phyloP scores from a whole-genome alignment of 2,797 vertebrate genomes.

The Leptatherina wallacei region DNA sequence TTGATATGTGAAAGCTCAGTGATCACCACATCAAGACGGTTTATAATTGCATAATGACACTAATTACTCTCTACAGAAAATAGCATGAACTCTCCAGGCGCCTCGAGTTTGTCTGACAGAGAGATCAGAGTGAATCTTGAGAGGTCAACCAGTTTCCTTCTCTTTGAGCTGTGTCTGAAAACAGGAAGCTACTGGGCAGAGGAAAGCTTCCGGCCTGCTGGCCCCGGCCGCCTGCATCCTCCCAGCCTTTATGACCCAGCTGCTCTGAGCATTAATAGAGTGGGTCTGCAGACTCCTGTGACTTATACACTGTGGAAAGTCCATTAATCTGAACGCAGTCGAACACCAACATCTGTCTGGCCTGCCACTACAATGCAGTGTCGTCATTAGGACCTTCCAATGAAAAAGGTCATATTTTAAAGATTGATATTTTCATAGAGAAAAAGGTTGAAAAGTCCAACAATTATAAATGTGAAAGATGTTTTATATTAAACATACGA shows the following conservation, averaged over 20 bases:
- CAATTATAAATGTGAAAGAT: background rate
- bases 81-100: background rate
- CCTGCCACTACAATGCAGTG: background rate
- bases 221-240: constrained; percentile 49
- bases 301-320: constrained; percentile 56
- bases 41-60: background rate
- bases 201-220: constrained; percentile 68
- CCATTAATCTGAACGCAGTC: constrained; percentile 40
- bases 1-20: background rate
- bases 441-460: background rate
- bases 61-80: background rate
- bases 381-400: background rate
- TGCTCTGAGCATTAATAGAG: constrained; percentile 54
- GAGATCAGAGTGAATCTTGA: constrained; percentile 12
- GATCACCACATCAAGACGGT: background rate
- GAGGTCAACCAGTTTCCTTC: constrained; percentile 53
- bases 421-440: background rate
- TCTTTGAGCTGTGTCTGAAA: constrained; percentile 52
- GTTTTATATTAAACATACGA: background rate
- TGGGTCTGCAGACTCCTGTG: constrained; percentile 37
- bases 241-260: constrained; percentile 64
- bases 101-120: background rate
- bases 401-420: background rate
- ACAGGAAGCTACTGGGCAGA: constrained; percentile 75
- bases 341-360: constrained; percentile 35